Percentiles rank a stretch among this genome's conserved stretches.
These are phyloP conservation scores for Cynopterus brachyotis DNA, from an alignment of 2,113 vertebrate genomes.

Conservation along the genomic window DNA sequence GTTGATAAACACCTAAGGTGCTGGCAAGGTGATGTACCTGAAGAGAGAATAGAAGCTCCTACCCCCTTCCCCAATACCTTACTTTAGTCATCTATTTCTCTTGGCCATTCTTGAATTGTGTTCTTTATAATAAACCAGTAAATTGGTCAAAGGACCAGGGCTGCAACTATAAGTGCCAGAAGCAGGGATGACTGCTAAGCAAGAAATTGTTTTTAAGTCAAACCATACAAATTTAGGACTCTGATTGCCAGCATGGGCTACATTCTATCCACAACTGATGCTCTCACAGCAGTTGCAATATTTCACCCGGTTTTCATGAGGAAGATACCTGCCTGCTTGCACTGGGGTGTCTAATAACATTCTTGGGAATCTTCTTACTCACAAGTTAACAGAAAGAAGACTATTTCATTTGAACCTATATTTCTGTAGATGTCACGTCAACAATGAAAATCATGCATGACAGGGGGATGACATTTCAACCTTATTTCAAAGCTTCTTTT, in stretches of 20 bases:
- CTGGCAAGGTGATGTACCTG: neutral
- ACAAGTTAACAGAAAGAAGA: conserved; percentile 87
- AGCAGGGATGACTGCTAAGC: neutral
- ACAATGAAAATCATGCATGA: conserved; percentile 91
- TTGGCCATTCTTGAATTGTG: neutral
- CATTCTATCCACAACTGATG: conserved; percentile 86
- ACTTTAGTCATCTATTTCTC: neutral
- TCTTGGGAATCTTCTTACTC: conserved; percentile 91
- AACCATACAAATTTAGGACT: conserved; percentile 88
- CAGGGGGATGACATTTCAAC: conserved; percentile 87
- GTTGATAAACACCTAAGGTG: neutral
- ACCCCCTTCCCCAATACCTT: accelerated
- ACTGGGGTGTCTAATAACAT: conserved; percentile 88
- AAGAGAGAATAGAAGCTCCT: neutral
- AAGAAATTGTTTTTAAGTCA: conserved; percentile 86
- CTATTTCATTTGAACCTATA: conserved; percentile 90
- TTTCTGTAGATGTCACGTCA: conserved; percentile 81
- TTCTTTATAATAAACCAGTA: neutral
- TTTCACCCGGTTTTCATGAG: conserved; percentile 91
- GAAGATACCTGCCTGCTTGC: conserved; percentile 90
- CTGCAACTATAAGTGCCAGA: neutral
- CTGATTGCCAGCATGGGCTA: conserved; percentile 90
- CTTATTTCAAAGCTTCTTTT: conserved; percentile 91
- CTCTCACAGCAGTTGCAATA: conserved; percentile 87
- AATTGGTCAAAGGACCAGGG: neutral